Conservation (phyloP, 2,888 invertebrate species). For the Lasioglossum figueresi region DNA sequence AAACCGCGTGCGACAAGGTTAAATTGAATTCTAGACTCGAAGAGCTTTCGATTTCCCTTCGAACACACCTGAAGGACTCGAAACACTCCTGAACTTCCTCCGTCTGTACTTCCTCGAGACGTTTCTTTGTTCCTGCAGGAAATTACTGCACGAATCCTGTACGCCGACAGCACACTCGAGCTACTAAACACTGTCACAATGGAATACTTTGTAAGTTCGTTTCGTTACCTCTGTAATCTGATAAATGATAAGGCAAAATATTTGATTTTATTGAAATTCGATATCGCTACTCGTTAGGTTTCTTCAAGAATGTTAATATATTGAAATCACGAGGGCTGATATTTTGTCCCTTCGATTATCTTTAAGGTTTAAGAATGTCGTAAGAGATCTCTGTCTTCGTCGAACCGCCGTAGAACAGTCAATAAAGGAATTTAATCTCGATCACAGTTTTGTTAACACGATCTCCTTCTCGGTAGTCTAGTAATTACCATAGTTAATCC, state of each 20-base stretch:
- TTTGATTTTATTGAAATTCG: not conserved
- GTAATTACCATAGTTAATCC: not conserved
- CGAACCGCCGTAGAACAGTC: not conserved
- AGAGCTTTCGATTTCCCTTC: conserved; percentile 8
- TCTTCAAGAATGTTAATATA: not conserved
- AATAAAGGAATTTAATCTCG: conserved; percentile 4
- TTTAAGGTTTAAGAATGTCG: not conserved
- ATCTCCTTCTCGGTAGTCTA: not conserved
- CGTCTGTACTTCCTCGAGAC: not conserved
- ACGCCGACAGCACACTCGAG: not conserved
- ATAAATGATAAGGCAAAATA: too few relatives aligned
- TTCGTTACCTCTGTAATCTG: not conserved
- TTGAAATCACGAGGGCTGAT: not conserved
- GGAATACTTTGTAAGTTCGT: not conserved
- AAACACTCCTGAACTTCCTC: not conserved
- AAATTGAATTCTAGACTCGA: not conserved
- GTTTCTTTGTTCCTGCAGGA: not conserved
- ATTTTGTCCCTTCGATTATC: not conserved
- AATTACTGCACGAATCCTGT: not conserved
- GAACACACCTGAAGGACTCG: not conserved
- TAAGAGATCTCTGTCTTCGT: not conserved
- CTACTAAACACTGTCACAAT: not conserved
- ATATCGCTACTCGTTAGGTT: not conserved
- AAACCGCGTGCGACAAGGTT: not conserved
- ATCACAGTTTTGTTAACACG: not conserved